phyloP scores from a whole-genome alignment of 2,113 vertebrate genomes.

The Delphinus delphis region DNA sequence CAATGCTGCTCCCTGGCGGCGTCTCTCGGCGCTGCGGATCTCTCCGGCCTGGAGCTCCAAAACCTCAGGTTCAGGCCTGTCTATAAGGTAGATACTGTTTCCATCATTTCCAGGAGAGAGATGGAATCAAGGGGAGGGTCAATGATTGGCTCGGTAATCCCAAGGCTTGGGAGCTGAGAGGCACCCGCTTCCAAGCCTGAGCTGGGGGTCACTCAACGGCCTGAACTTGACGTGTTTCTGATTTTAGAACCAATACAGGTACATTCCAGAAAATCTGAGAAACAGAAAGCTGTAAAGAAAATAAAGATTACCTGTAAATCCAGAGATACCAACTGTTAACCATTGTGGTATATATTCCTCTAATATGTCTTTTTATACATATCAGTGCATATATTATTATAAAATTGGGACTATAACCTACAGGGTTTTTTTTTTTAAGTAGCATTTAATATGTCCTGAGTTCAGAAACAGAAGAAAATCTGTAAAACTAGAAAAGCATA shows the following conservation, averaged over 20 bases:
- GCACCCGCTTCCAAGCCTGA: not conserved
- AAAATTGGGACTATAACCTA: not conserved
- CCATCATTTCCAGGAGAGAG: too few species aligned
- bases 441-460: not conserved
- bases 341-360: not conserved
- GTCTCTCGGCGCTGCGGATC: not conserved
- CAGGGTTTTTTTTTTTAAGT: not conserved
- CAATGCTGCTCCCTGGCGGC: conserved; percentile 59
- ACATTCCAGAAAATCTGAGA: not conserved
- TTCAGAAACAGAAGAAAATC: not conserved
- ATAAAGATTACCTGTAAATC: not conserved
- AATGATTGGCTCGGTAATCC: not conserved
- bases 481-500: not conserved
- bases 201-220: not conserved
- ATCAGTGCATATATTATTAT: not conserved
- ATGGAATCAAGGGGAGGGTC: not conserved
- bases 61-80: not conserved
- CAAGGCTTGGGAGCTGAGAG: not conserved
- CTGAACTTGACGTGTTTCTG: not conserved
- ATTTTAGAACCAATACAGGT: not conserved
- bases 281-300: not conserved
- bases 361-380: not conserved
- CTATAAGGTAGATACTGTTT: not conserved
- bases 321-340: not conserved
- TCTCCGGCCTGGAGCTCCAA: fast-evolving